Evolutionary conservation across 2,797 vertebrate species (phyloP), one percentile per base, ranked within the genome.

Genomic region (Micrastur ruficollis): DNA sequence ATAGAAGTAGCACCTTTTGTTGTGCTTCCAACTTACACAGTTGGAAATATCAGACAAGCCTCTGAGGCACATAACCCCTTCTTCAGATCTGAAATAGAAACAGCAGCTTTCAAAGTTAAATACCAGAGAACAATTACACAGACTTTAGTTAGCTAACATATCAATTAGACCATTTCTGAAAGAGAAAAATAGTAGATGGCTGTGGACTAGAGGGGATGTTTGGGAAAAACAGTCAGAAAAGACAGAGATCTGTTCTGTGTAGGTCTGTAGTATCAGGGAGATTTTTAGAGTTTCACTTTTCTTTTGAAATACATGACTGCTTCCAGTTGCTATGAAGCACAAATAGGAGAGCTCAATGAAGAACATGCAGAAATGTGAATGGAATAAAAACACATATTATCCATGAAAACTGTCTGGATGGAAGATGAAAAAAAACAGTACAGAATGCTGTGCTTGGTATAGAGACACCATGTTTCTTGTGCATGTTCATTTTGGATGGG

Each of bases 41-140:
- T 3, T 61, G 76, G 61, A 81, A 93, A 78, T 83, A 82, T 1
- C 71, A 93, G 68, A 74, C n/a, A 90, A 93, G 32, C 42, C 91
- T 85, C 22, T 65, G 84, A 90, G 82, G 49, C 49, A 74, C 44
- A 81, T 23, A 89, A 65, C 19, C 34, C 47, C 73, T 89, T 89
- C 76, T 91, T 87, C 74, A 85, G 71, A 81, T 80, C 70, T 91
- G 81, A 87, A 92, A 82, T 2, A 93, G 53, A 93, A 94, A 84
- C 49, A 92, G 70, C 59, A 83, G 34, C 82, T 94, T 95, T 74
- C 61, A 36, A 71, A 88, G 40, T 44, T 70, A 82, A 87, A 91
- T 34, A 59, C 20, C 44, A 80, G 52, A 79, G n/a, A 88, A 73
- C 27, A 79, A n/a, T 56, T 61, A 82, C 29, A 46, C 10, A 49